A percentile compares a stretch with the other conserved stretches of the same genome.
Evolutionary conservation across 2,797 vertebrate genomes (phyloP).

Genomic region (Phataginus tetradactyla): DNA sequence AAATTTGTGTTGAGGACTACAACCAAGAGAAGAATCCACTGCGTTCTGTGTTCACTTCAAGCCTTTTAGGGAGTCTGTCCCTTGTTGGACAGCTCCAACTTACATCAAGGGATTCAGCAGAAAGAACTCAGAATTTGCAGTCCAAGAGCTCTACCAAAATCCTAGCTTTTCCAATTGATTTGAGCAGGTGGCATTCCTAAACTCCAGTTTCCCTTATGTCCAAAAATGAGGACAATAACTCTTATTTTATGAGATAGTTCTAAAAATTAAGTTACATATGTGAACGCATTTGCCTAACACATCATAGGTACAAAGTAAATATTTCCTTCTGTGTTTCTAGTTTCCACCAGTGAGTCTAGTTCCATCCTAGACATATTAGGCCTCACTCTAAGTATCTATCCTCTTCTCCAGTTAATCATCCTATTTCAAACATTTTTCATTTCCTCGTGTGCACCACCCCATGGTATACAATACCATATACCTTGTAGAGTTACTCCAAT

Average conservation of each 20-base stretch:
- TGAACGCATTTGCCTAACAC: background rate
- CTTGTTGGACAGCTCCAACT: background rate
- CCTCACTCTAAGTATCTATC: background rate
- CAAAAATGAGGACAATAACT: background rate
- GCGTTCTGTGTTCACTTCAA: background rate
- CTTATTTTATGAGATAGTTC: background rate
- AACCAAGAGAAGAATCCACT: background rate
- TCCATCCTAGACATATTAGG: background rate
- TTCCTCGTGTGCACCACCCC: background rate
- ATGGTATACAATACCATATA: background rate
- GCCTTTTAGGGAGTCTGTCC: background rate
- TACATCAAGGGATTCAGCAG: background rate
- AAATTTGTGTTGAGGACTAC: background rate
- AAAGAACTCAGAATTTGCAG: background rate
- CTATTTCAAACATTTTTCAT: background rate
- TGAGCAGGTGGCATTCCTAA: background rate
- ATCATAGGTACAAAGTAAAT: background rate
- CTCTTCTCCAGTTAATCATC: background rate
- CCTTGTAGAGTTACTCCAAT: background rate
- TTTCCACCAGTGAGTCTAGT: background rate
- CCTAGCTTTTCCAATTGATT: background rate
- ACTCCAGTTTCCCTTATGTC: background rate
- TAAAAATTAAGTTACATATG: background rate
- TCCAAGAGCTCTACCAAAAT: background rate
- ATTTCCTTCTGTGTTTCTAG: background rate